A percentile compares a stretch with the other conserved stretches of the same genome.
Conservation (phyloP, 2,113 vertebrate genomes). For the Alectura lathami region DNA sequence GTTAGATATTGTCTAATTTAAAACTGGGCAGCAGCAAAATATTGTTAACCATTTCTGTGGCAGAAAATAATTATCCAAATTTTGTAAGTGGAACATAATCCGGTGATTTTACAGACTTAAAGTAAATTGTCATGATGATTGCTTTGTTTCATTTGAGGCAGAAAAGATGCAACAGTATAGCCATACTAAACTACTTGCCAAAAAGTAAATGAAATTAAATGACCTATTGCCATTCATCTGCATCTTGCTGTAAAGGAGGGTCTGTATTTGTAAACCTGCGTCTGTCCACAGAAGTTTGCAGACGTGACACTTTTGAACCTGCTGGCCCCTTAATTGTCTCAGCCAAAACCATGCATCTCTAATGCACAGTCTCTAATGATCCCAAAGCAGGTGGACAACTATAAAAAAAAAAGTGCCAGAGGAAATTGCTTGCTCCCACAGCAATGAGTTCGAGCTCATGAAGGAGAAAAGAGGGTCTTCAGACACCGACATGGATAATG, state of each 20-base stretch:
- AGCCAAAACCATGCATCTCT: background rate
- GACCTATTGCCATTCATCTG: background rate
- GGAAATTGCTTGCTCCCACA: background rate
- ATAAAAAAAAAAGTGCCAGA: background rate
- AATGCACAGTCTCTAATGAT: background rate
- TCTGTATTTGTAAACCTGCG: background rate
- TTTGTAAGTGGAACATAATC: background rate
- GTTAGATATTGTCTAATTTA: background rate
- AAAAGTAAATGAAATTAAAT: background rate
- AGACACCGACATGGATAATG: rapidly evolving
- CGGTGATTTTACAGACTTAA: background rate
- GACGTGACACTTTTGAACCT: background rate
- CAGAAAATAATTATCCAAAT: background rate
- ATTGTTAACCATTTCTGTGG: background rate
- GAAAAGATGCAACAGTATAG: background rate
- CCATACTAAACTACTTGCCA: background rate
- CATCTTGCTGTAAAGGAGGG: background rate
- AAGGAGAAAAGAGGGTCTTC: background rate
- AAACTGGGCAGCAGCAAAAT: background rate
- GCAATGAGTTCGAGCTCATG: background rate
- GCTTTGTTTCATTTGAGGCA: background rate
- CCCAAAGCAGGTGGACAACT: background rate
- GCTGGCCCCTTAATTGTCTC: background rate
- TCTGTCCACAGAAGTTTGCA: background rate
- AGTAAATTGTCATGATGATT: background rate